These are phyloP conservation scores for Synanthedon vespiformis DNA, from an alignment of 2,888 invertebrate genomes.

Conservation along the genomic window DNA sequence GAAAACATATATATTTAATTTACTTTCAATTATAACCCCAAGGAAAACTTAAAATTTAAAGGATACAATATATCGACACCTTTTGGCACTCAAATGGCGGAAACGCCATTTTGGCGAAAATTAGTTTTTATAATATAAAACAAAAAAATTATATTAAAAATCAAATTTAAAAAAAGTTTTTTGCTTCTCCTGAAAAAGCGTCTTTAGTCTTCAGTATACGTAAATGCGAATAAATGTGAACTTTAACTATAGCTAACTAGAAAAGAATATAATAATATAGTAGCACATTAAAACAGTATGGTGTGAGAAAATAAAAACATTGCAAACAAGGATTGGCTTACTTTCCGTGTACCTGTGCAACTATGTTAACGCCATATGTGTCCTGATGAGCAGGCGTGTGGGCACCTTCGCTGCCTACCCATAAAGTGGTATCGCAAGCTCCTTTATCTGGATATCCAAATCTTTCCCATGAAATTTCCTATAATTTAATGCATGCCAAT, in stretches of 20 bases:
- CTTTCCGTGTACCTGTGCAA: slow-evolving; percentile 90
- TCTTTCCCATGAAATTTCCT: slow-evolving; percentile 69
- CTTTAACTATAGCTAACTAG: background rate
- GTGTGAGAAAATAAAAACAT: slow-evolving; percentile 2
- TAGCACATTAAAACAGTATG: too few species aligned
- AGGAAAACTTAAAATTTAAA: too few species aligned
- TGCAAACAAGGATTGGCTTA: slow-evolving; percentile 29
- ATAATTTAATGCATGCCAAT: background rate
- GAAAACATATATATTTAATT: slow-evolving; percentile 10
- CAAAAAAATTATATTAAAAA: too few species aligned
- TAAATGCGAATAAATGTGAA: background rate
- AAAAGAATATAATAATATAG: background rate
- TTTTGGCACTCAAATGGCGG: too few species aligned
- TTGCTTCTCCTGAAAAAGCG: too few species aligned
- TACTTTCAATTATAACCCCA: too few species aligned
- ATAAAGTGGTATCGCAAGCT: slow-evolving; percentile 80
- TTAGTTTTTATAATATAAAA: too few species aligned
- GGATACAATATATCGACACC: too few species aligned
- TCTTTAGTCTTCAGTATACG: too few species aligned
- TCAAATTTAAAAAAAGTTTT: too few species aligned
- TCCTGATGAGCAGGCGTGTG: slow-evolving; percentile 96
- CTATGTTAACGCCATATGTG: slow-evolving; percentile 93
- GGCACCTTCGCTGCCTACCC: slow-evolving; percentile 89
- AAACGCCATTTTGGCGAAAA: too few species aligned
- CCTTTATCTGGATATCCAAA: slow-evolving; percentile 79